Percentiles rank a stretch among this genome's conserved stretches.
Evolutionary conservation across 2,797 vertebrate species (phyloP).

Genomic region (Perodicticus potto): DNA sequence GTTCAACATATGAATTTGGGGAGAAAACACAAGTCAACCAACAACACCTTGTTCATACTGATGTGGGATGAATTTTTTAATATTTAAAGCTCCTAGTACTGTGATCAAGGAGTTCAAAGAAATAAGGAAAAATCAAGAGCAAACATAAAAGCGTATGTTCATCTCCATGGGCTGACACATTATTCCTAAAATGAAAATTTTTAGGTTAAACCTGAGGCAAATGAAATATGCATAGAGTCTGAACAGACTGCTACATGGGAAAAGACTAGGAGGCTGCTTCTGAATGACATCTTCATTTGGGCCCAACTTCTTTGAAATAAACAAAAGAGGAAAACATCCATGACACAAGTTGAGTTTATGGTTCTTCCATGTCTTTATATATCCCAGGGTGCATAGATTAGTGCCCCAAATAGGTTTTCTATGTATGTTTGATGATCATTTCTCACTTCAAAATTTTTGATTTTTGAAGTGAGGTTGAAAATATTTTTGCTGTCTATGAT

Average conservation of each 20-base stretch:
- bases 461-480: constrained; percentile 37
- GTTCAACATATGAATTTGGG: not conserved
- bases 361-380: not conserved
- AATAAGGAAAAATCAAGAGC: not conserved
- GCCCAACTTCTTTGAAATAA: not conserved
- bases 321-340: not conserved
- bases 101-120: not conserved
- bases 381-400: not conserved
- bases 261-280: not conserved
- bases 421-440: not conserved
- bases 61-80: constrained; percentile 2
- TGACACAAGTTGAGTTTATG: not conserved
- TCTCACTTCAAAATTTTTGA: constrained; percentile 51
- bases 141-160: not conserved
- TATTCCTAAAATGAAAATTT: constrained; percentile 7
- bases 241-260: not conserved
- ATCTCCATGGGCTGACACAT: not conserved
- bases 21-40: not conserved
- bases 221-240: not conserved
- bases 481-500: constrained; percentile 35
- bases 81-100: not conserved
- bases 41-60: not conserved
- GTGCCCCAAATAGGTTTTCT: not conserved
- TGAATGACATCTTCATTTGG: not conserved
- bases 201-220: constrained; percentile 26